Evolutionary conservation across 2,113 vertebrate species (phyloP), one percentile per base, ranked within the genome.

Genomic region (Myrmophylax atrothorax): DNA sequence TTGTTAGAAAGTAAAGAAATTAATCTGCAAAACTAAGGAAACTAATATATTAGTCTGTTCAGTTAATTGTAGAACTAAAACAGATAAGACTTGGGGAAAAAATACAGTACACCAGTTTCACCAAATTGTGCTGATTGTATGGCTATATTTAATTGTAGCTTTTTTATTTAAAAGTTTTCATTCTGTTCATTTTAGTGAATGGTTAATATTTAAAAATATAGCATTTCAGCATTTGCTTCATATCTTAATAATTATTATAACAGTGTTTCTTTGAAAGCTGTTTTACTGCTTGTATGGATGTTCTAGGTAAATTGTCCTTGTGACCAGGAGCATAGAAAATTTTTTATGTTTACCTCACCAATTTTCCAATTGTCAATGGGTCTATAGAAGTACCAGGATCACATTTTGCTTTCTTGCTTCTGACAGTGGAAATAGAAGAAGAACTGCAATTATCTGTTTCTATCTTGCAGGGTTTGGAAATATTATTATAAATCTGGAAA

Each of bases 211-310:
- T 87, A 53, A 76, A 96, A 59, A 64, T 56, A 35, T 6, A 66
- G 11, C 74, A 78, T 84, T 96, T 89, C 85, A 72, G n/a, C 9
- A 42, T 92, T 93, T 93, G 10, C 79, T 95, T 96, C 46, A 9
- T 89, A 59, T 96, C 52, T 72, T 88, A 80, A 50, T 75, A 92
- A 60, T 11, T 80, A 47, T 49, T 69, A 38, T 37, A 74, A 84
- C 64, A 64, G 42, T 84, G 58, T 86, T 66, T 44, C 33, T 89
- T 95, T 86, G 86, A 81, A 95, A 93, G 33, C 52, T 69, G 35
- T 42, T 88, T 35, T 76, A 4, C 40, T 96, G 26, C 73, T 91
- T 88, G 16, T 63, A 35, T 87, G 88, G n/a, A 40, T 90, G 29
- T 89, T 95, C 47, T 85, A 86, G 35, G 62, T 96, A 62, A 73